Percentiles rank a stretch among this genome's conserved stretches.
Conservation (phyloP, 2,797 vertebrate species). For the Sebastes variabilis region DNA sequence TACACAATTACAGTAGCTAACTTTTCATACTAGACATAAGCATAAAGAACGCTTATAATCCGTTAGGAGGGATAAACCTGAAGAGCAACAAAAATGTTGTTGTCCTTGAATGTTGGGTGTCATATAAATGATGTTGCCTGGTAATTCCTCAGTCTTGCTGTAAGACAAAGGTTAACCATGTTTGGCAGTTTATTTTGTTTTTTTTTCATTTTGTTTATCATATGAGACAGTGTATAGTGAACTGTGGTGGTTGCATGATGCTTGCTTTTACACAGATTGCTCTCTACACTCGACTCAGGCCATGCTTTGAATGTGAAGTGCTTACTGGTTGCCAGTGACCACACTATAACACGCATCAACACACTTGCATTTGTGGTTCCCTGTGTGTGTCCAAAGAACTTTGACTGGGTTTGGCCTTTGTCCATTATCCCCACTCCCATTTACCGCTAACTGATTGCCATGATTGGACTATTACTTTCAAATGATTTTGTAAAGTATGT, state of each 20-base stretch:
- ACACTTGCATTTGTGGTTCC: constrained; percentile 90
- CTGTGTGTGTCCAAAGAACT: constrained; percentile 89
- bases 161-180: neutral
- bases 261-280: constrained; percentile 11
- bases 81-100: neutral
- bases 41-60: neutral
- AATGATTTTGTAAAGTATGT: neutral
- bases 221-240: neutral
- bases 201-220: neutral
- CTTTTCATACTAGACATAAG: neutral
- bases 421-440: constrained; percentile 87
- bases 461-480: constrained; percentile 47
- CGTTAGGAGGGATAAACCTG: neutral
- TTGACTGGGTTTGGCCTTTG: constrained; percentile 89
- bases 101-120: neutral
- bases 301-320: constrained; percentile 39
- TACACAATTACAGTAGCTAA: neutral
- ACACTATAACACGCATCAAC: constrained; percentile 73
- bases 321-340: constrained; percentile 68
- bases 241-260: neutral
- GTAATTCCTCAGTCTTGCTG: neutral
- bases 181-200: neutral
- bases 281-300: neutral
- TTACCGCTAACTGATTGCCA: constrained; percentile 72
- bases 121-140: neutral